Evolutionary conservation across 2,113 vertebrate genomes (phyloP), one percentile per base, ranked within the genome.

Genomic region (Pluvialis apricaria): DNA sequence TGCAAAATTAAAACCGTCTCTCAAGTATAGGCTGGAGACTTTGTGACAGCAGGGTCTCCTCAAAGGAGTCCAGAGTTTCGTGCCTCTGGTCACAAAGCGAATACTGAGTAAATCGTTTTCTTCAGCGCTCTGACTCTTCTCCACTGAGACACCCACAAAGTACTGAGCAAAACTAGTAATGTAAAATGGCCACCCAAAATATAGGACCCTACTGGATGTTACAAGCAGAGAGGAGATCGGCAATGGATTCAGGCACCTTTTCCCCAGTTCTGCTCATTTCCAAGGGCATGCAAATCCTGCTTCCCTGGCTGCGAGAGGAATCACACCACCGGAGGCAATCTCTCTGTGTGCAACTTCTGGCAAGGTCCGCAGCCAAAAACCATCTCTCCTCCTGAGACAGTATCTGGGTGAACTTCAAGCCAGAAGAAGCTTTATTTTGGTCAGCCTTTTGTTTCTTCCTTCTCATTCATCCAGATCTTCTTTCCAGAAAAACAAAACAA

Each of bases 1-100:
- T 42, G 26, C 26, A 88, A 93, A 94, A 94, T 92, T 73, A 77
- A 94, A 95, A 94, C 55, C 92, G 73, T 82, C 40, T 66, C 60
- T 80, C 10, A 55, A 94, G 31, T 31, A 10, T 38, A 38, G 29
- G 12, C 62, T 73, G 38, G 32, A 85, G 45, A 44, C n/a, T 76
- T 62, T 55, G 26, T 21, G 45, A 75, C 70, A 92, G 84, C 66
- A 94, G 86, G 83, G 34, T 69, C 20, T 91, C 66, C 54, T 54
- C 49, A 31, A 58, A 62, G 81, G 70, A 13, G 20, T 77, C 31
- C 75, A 93, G 20, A 5, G 15, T 61, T 79, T 82, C 8, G 7
- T 69, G 66, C 28, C 22, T 79, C 54, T 76, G 32, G 15, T 85
- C 38, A 42, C 58, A 69, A 58, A 42, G 28, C 22, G 31, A 89